Base-by-base conservation (phyloP, 2,888 invertebrate genomes). In the Himalopsyche tibetana region DNA sequence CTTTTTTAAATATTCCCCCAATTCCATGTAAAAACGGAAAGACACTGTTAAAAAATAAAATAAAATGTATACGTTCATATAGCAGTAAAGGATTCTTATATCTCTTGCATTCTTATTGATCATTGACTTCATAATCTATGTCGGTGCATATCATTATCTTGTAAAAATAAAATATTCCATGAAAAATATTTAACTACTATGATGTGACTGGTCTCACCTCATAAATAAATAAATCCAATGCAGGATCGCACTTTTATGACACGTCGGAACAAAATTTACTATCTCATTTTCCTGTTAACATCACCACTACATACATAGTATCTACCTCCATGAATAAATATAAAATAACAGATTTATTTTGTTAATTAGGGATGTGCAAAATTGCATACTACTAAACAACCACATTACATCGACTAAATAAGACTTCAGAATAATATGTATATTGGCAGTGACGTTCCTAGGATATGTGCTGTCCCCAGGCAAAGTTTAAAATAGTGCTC, bases 271-370 rank as follows among this genome's bases (percentile, higher is more conserved):
- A 6, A 5, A 63, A 63, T 63, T 63, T 63, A 63, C 8, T n/a
- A 63, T 63, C 63, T 63, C 28, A 63, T 63, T 19, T 63, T 28
- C 63, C 63, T 63, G 63, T 63, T 63, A 63, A 63, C 63, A 63
- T 63, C 63, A 15, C 51, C 51, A 51, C 51, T 51, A 15, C 5
- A 51, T 51, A 63, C 19, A 63, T 3, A 9, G 17, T 63, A 63
- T 28, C 19, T 28, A 11, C 63, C 63, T 19, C 2, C 19, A 28
- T 63, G 9, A n/a, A 63, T 63, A 63, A 63, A 63, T 63, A 19
- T 63, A 19, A 63, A 19, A 63, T 5, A 19, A 19, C 11, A 63
- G 15, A 2, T 19, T 19, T 12, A 19, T 19, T 63, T 63, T 4
- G 6, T 19, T 63, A 5, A 19, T 63, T 63, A 63, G 63, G 63